phyloP scores from a whole-genome alignment of 1,140 invertebrate species.

The Apis mellifera region Amel_HAv3.1 CM009942.2:4379001-4379500 shows the following conservation, averaged over 20 bases:
- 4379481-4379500: too few species aligned
- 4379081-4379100: constrained; percentile 24
- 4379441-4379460: too few species aligned
- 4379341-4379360: too few species aligned
- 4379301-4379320: constrained; percentile 54
- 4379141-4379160: constrained; percentile 42
- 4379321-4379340: constrained; percentile 17
- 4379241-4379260: constrained; percentile 48
- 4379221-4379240: constrained; percentile 61
- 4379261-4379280: constrained; percentile 47
- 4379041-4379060: not conserved
- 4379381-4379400: too few species aligned
- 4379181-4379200: constrained; percentile 28
- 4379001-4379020: constrained; percentile 40
- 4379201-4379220: constrained; percentile 10
- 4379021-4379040: not conserved
- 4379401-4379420: too few species aligned
- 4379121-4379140: not conserved
- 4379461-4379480: too few species aligned
- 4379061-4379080: not conserved
- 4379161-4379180: constrained; percentile 57
- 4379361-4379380: too few species aligned
- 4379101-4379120: constrained; percentile 26
- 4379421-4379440: too few species aligned
- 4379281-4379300: constrained; percentile 10